Percentiles rank a stretch among this genome's conserved stretches.
These are phyloP conservation scores for Nothobranchius furzeri DNA, from an alignment of 2,113 vertebrate genomes.

Conservation along the genomic window DNA sequence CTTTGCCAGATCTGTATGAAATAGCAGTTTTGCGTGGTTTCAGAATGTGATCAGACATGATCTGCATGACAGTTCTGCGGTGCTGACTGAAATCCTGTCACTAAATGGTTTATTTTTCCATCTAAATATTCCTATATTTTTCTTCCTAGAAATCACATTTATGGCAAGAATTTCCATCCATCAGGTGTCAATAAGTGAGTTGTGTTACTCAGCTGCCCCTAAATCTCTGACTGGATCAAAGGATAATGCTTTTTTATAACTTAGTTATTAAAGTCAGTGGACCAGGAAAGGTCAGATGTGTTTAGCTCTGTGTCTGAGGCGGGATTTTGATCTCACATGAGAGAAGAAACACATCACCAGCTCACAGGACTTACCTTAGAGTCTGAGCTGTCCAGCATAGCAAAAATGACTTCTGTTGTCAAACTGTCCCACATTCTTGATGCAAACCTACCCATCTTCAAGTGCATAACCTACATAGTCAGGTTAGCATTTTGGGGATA, in stretches of 20 bases:
- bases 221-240: constrained; percentile 49
- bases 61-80: no score
- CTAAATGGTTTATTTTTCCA: no score
- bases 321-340: constrained; percentile 55
- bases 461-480: constrained; percentile 45
- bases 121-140: constrained; percentile 4
- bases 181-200: constrained; percentile 33
- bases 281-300: constrained; percentile 59
- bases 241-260: constrained; percentile 29
- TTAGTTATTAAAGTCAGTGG: constrained; percentile 19
- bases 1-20: no score
- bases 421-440: constrained; percentile 47
- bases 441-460: constrained; percentile 25
- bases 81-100: no score
- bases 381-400: constrained; percentile 76
- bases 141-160: constrained; percentile 27
- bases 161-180: constrained; percentile 20
- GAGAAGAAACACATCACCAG: constrained; percentile 76
- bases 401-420: constrained; percentile 71
- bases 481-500: constrained; percentile 63
- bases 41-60: no score
- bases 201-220: constrained; percentile 34
- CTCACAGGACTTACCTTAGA: constrained; percentile 76
- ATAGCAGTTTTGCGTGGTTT: no score
- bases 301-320: constrained; percentile 61